phyloP scores from a whole-genome alignment of 2,113 vertebrate genomes.

The Oreocharis arfaki region DNA sequence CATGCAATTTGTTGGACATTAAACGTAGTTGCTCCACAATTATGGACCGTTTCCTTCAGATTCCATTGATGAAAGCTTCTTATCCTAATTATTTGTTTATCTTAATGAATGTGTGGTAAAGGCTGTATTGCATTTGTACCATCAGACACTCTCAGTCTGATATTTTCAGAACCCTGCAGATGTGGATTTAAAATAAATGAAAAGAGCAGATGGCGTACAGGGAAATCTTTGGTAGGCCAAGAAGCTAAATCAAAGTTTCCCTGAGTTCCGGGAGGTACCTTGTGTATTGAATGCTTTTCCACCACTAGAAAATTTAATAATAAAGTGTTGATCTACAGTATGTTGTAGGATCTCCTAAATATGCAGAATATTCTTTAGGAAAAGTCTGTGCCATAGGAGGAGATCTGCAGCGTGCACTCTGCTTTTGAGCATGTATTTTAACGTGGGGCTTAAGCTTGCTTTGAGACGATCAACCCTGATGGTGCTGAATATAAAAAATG shows the following conservation, averaged over 20 bases:
- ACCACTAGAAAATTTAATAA: neutral
- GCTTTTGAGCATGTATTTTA: neutral
- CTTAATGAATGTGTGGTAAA: neutral
- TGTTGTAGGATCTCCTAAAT: neutral
- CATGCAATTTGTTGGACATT: neutral
- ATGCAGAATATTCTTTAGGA: neutral
- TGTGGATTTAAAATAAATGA: neutral
- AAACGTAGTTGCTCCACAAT: neutral
- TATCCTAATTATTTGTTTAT: conserved; percentile 26
- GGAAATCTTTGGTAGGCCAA: neutral
- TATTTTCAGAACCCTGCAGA: conserved; percentile 24
- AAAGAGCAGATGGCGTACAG: neutral
- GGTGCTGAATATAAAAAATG: conserved; percentile 7
- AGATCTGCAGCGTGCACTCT: neutral
- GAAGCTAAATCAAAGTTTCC: neutral
- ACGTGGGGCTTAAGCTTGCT: neutral
- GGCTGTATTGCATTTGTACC: neutral
- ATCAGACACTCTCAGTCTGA: neutral
- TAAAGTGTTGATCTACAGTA: neutral
- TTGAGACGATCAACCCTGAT: conserved; percentile 2
- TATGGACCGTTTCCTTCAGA: neutral
- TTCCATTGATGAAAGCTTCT: neutral
- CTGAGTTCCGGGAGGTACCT: neutral
- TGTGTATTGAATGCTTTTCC: neutral
- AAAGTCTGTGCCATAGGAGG: neutral